Percentiles rank a stretch among this genome's conserved stretches.
These are phyloP conservation scores for Pampusana beccarii DNA, from an alignment of 2,113 vertebrate genomes.

Conservation along the genomic window DNA sequence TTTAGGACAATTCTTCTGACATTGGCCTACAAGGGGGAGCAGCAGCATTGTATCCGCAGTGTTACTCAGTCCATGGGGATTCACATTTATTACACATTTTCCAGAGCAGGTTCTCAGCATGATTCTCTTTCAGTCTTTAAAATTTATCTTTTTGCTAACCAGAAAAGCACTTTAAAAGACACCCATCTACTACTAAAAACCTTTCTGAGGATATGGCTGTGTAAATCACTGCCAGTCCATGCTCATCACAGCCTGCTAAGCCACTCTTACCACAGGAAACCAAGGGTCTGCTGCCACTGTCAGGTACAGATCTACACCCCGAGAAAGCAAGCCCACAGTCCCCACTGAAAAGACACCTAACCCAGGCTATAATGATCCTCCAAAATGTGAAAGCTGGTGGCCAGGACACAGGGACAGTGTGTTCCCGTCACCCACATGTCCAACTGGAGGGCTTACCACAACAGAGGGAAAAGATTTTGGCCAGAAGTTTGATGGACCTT, in stretches of 20 bases:
- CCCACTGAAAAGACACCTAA: conserved; percentile 47
- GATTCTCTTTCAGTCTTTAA: neutral
- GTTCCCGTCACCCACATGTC: fast-evolving
- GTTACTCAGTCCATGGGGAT: neutral
- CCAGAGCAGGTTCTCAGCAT: neutral
- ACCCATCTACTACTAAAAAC: neutral
- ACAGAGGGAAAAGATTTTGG: neutral
- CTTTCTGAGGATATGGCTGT: neutral
- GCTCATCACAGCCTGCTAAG: neutral
- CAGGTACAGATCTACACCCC: neutral
- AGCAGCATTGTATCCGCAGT: neutral
- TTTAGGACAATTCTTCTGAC: neutral
- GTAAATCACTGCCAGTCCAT: neutral
- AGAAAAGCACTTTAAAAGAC: neutral
- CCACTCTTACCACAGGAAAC: conserved; percentile 29
- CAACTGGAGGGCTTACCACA: neutral
- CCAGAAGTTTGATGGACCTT: neutral
- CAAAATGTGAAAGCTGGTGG: neutral
- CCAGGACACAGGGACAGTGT: too few species aligned
- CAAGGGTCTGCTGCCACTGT: conserved; percentile 27
- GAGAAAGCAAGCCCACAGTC: conserved; percentile 27
- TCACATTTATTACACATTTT: neutral
- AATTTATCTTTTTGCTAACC: neutral
- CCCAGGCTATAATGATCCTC: neutral
- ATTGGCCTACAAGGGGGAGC: neutral